Conservation (phyloP, 1,140 invertebrate species). For the Hyles vespertilio region DNA sequence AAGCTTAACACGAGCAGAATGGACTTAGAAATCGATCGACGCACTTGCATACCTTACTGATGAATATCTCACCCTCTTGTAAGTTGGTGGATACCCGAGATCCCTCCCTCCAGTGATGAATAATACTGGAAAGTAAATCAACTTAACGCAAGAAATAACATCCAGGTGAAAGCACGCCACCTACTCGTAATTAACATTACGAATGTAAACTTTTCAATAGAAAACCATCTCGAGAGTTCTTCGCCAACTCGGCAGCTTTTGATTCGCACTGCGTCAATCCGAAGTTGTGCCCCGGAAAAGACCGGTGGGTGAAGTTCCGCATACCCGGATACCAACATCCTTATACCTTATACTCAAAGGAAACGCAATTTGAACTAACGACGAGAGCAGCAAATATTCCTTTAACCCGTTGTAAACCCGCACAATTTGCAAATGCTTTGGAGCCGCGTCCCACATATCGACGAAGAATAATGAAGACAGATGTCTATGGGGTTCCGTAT, state of each 20-base stretch:
- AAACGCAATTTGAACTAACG: conserved; percentile 58
- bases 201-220: background rate
- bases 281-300: conserved; percentile 35
- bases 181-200: too few species aligned
- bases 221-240: conserved; percentile 14
- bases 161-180: too few species aligned
- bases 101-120: too few species aligned
- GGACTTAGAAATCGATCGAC: too few species aligned
- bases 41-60: too few species aligned
- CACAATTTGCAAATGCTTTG: conserved; percentile 32
- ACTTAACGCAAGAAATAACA: too few species aligned
- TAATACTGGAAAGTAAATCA: too few species aligned
- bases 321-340: conserved; percentile 26
- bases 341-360: conserved; percentile 42
- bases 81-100: too few species aligned
- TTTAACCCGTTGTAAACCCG: conserved; percentile 20
- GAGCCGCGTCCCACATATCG: conserved; percentile 5
- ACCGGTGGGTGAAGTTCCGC: conserved; percentile 36
- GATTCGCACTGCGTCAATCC: conserved; percentile 25
- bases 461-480: too few species aligned
- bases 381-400: conserved; percentile 50
- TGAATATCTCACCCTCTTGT: too few species aligned
- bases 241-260: conserved; percentile 31
- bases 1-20: too few species aligned
- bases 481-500: too few species aligned